Base-by-base conservation (phyloP, 2,888 invertebrate species). In the Temnothorax rugatulus region DNA sequence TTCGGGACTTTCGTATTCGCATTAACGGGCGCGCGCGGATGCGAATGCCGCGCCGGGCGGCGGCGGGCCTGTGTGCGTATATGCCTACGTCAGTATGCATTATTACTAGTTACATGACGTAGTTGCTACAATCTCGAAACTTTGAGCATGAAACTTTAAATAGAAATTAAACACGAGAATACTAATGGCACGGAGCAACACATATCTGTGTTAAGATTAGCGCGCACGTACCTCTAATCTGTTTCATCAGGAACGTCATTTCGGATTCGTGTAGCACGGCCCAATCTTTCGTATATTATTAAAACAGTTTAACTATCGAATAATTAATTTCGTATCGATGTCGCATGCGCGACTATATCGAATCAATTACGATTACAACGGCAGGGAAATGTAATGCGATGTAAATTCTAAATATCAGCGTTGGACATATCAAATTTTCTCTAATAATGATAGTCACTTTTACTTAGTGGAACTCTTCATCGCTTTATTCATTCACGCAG, bases 161-260 rank as follows among this genome's bases (percentile, higher is more conserved):
- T 81, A 75, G 74, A 64, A 59, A 81, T 81, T 81, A 81, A 81
- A 81, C 76, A 61, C 59, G 79, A n/a, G 79, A 59, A 75, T 75
- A 47, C 59, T 75, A 81, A 81, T 81, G 75, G 18, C 18, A 34
- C 18, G 34, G 29, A 21, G 59, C 76, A 81, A 79, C 38, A 57
- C 41, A 57, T 47, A 47, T 21, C 57, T 8, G 44, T 9, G 47
- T 59, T 59, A 47, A 47, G 41, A 74, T 74, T 50, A 47, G 41
- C 13, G 15, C 15, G 44, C 29, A 21, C 54, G n/a, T 50, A 18
- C 4, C 25, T 21, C 13, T 81, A 59, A 79, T 47, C 44, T 11
- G 18, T 47, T 59, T 79, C 29, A 38, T 44, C 18, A 9, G 4
- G 21, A 38, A 79, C 34, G 7, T 34, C 50, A 50, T 5, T 18